Evolutionary conservation across 2,888 invertebrate species (phyloP).

Genomic region (Alloscopus bannaensis): DNA sequence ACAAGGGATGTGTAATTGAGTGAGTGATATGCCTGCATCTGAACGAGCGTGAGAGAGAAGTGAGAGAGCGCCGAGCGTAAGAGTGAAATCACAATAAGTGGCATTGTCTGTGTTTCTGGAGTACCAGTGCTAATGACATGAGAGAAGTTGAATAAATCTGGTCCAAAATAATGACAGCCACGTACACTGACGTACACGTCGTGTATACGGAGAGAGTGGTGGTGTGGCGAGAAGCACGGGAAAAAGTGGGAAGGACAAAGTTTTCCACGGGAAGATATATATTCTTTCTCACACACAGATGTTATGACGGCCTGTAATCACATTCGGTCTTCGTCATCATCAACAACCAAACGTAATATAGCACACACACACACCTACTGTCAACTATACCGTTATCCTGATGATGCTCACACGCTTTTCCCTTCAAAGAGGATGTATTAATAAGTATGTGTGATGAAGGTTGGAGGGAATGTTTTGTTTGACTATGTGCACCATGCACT

Average conservation of each 20-base stretch:
- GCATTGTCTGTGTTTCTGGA: slow-evolving; percentile 18
- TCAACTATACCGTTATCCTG: not conserved
- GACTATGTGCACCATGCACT: too few relatives aligned
- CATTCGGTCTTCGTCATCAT: too few relatives aligned
- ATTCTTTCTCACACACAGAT: slow-evolving; percentile 27
- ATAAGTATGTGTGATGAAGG: too few relatives aligned
- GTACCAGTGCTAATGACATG: slow-evolving; percentile 40
- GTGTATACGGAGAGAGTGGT: too few relatives aligned
- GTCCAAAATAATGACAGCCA: slow-evolving; percentile 20
- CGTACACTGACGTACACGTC: too few relatives aligned
- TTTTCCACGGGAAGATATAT: too few relatives aligned
- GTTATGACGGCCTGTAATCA: slow-evolving; percentile 8
- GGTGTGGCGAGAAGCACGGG: too few relatives aligned
- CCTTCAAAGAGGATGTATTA: too few relatives aligned
- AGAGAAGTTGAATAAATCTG: slow-evolving; percentile 40
- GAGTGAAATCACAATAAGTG: slow-evolving; percentile 45
- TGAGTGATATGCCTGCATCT: slow-evolving; percentile 49
- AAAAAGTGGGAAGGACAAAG: too few relatives aligned
- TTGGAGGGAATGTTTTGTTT: too few relatives aligned
- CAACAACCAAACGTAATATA: too few relatives aligned
- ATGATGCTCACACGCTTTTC: too few relatives aligned
- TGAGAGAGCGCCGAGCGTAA: slow-evolving; percentile 12
- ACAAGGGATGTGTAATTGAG: slow-evolving; percentile 53
- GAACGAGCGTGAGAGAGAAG: slow-evolving; percentile 17
- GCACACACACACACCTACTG: not conserved